Base-by-base conservation (phyloP, 2,888 invertebrate genomes). In the Cremastobaeus sp. region DNA sequence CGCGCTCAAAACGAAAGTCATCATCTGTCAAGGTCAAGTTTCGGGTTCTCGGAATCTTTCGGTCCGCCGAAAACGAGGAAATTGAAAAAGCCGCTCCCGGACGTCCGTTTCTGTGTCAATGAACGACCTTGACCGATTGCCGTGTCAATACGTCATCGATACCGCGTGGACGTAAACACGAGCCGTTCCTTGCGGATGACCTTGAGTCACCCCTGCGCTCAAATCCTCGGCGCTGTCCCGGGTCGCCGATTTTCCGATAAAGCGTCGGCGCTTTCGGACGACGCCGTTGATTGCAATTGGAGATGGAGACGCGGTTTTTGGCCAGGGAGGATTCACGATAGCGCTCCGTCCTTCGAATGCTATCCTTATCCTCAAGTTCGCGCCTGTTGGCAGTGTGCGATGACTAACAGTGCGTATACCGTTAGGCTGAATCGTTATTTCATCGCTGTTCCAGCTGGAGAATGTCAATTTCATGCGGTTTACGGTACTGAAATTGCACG, bases 391-490 rank as follows among this genome's bases (percentile, higher is more conserved):
- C 79, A 74, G 52, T 73, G 77, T 65, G 68, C 81, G 81, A 85
- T 84, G 83, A 85, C 80, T 83, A 85, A 86, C 83, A 83, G 80
- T 81, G 76, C 79, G 79, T 86, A 64, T 74, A 85, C 86, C 86
- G 86, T 87, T 87, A 86, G 74, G 71, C 77, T 80, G 82, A 83
- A 85, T 85, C 85, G 81, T 78, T 80, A 77, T 78, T 80, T 77
- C 79, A 79, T 84, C 85, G 82, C 78, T 81, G 77, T 77, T 79
- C 77, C 79, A 79, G 77, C 81, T 78, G 79, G 79, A 82, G 84
- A 85, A 85, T 85, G 84, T 83, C 84, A 84, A 84, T 85, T 85
- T 85, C 81, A 80, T 81, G 81, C 81, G 84, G 84, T 83, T 84
- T 84, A 85, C 85, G 85, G 85, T 85, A 85, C 84, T 84, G 54